Percentiles rank a stretch among this genome's conserved stretches.
Evolutionary conservation across 2,888 invertebrate genomes (phyloP).

Genomic region (Diaphora mendica): DNA sequence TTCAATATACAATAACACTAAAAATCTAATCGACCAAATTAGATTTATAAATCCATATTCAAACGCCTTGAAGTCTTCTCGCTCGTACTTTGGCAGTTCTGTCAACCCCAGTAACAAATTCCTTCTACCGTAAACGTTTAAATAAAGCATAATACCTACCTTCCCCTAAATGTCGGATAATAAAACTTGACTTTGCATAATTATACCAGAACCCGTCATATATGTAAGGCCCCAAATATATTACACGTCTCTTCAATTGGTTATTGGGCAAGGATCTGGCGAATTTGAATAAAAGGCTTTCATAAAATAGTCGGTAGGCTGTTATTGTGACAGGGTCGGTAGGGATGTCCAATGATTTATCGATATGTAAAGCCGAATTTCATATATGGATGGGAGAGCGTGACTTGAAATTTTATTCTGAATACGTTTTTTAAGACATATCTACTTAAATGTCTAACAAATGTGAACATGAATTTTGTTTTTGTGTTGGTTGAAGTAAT

Average conservation of each 20-base stretch:
- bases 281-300: conserved; percentile 84
- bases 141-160: conserved; percentile 47
- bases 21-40: no score
- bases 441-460: background rate
- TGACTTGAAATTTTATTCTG: conserved; percentile 16
- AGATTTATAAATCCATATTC: no score
- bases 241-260: conserved; percentile 64
- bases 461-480: background rate
- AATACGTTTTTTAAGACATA: background rate
- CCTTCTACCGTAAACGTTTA: conserved; percentile 26
- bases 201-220: conserved; percentile 51
- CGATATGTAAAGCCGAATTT: conserved; percentile 31
- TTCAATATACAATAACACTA: no score
- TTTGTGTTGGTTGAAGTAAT: background rate
- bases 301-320: conserved; percentile 81
- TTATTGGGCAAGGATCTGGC: conserved; percentile 77
- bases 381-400: conserved; percentile 8
- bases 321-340: conserved; percentile 72
- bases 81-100: background rate
- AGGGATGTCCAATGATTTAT: conserved; percentile 50
- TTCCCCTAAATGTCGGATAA: conserved; percentile 39
- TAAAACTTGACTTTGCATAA: conserved; percentile 53
- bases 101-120: conserved; percentile 1
- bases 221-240: conserved; percentile 68
- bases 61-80: background rate